Conservation (phyloP, 2,888 invertebrate genomes). For the Terebella lapidaria region DNA sequence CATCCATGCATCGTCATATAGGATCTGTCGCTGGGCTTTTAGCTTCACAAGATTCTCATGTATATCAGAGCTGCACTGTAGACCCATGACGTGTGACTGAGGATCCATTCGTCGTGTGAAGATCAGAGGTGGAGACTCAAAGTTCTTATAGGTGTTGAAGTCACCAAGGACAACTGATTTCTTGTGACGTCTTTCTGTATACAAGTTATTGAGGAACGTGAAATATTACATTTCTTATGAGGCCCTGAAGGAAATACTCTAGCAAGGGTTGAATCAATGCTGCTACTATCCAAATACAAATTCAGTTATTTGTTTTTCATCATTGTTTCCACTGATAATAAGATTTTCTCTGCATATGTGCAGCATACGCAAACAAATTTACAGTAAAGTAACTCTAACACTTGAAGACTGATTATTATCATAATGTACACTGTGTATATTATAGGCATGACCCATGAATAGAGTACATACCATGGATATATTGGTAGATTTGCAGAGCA, state of each 20-base stretch:
- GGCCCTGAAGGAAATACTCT: too few relatives aligned
- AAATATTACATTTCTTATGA: too few relatives aligned
- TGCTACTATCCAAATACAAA: too few relatives aligned
- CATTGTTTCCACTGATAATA: too few relatives aligned
- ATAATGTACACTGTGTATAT: too few relatives aligned
- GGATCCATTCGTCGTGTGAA: slow-evolving; percentile 24
- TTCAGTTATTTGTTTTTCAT: too few relatives aligned
- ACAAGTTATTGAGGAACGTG: background rate
- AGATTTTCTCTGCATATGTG: too few relatives aligned
- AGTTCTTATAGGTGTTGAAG: slow-evolving; percentile 40
- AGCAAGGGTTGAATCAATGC: too few relatives aligned
- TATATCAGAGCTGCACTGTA: background rate
- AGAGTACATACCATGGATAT: slow-evolving; percentile 28
- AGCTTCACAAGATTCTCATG: background rate
- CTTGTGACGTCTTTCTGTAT: slow-evolving; percentile 7
- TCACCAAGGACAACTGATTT: slow-evolving; percentile 36
- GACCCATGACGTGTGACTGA: background rate
- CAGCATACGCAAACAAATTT: too few relatives aligned
- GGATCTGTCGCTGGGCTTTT: background rate
- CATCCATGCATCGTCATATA: slow-evolving; percentile 8
- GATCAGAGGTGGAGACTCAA: slow-evolving; percentile 31
- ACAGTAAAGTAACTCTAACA: too few relatives aligned
- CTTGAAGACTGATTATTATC: too few relatives aligned
- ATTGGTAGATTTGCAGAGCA: slow-evolving; percentile 31
- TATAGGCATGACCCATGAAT: too few relatives aligned